These are phyloP conservation scores for Sebastes vulpes DNA, from an alignment of 2,797 vertebrate species.

Conservation along the genomic window DNA sequence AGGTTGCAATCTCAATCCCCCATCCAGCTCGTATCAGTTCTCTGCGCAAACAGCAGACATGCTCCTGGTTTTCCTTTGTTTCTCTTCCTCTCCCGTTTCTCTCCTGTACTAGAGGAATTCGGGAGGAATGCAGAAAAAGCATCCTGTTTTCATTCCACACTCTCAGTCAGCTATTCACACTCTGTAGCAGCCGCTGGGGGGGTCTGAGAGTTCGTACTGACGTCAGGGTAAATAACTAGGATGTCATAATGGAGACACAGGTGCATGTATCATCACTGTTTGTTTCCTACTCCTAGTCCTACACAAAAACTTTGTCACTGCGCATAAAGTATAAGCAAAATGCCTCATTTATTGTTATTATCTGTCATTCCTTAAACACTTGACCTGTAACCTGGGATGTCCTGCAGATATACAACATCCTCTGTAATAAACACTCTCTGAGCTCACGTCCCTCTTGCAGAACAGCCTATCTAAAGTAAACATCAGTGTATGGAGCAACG, in stretches of 20 bases:
- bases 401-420: slow-evolving; percentile 60
- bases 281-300: background rate
- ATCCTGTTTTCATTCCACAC: slow-evolving; percentile 84
- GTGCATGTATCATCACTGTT: background rate
- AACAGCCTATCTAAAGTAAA: slow-evolving; percentile 69
- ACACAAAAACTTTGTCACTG: background rate
- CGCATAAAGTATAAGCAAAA: background rate
- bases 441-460: slow-evolving; percentile 27
- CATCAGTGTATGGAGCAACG: slow-evolving; percentile 32
- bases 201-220: slow-evolving; percentile 31
- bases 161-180: slow-evolving; percentile 76
- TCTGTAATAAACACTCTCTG: slow-evolving; percentile 45
- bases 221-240: slow-evolving; percentile 41
- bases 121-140: slow-evolving; percentile 81
- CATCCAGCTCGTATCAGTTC: slow-evolving; percentile 70
- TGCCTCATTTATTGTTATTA: background rate
- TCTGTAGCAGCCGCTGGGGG: background rate
- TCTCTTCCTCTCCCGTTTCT: slow-evolving; percentile 57
- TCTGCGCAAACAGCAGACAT: slow-evolving; percentile 50
- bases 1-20: slow-evolving; percentile 66
- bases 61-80: slow-evolving; percentile 74
- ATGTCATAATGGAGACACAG: slow-evolving; percentile 29
- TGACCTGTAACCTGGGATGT: slow-evolving; percentile 38
- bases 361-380: slow-evolving; percentile 22
- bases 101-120: slow-evolving; percentile 73